A percentile compares a stretch with the other conserved stretches of the same genome.
Conservation (phyloP, 2,888 invertebrate species). For the Pteria penguin region DNA sequence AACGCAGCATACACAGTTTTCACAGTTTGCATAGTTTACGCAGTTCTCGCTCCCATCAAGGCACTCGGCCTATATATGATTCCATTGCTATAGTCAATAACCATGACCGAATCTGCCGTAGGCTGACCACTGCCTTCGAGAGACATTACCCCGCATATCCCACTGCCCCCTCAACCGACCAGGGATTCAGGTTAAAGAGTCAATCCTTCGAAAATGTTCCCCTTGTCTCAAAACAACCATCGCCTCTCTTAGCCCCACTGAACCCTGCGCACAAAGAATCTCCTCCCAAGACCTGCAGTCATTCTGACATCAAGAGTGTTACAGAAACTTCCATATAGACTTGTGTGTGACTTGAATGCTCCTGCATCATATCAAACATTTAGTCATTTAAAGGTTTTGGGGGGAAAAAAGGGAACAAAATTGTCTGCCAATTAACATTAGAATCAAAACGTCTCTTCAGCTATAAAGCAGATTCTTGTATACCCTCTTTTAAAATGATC, state of each 20-base stretch:
- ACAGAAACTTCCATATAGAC: slow-evolving; percentile 72
- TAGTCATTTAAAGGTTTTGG: too few relatives aligned
- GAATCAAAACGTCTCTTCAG: too few relatives aligned
- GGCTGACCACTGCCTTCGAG: slow-evolving; percentile 60
- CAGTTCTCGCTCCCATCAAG: slow-evolving; percentile 87
- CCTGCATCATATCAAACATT: too few relatives aligned
- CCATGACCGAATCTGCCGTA: slow-evolving; percentile 63
- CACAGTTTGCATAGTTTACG: slow-evolving; percentile 78
- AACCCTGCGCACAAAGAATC: slow-evolving; percentile 68
- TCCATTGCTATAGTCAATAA: slow-evolving; percentile 60
- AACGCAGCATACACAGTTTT: slow-evolving; percentile 96
- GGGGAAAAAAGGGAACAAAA: too few relatives aligned
- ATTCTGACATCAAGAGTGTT: slow-evolving; percentile 57
- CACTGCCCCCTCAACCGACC: slow-evolving; percentile 51
- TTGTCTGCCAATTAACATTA: too few relatives aligned
- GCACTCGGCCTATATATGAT: slow-evolving; percentile 80
- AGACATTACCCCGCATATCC: slow-evolving; percentile 63
- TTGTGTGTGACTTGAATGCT: too few relatives aligned
- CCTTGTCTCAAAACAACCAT: slow-evolving; percentile 69
- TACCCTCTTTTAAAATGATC: too few relatives aligned
- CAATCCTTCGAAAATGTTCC: slow-evolving; percentile 79
- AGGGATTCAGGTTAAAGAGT: slow-evolving; percentile 71
- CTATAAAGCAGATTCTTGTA: too few relatives aligned
- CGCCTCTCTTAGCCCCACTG: slow-evolving; percentile 65
- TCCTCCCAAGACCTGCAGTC: slow-evolving; percentile 66